Percentiles rank a stretch among this genome's conserved stretches.
Evolutionary conservation across 2,797 vertebrate genomes (phyloP).

Genomic region (Pyrocephalus nanus): DNA sequence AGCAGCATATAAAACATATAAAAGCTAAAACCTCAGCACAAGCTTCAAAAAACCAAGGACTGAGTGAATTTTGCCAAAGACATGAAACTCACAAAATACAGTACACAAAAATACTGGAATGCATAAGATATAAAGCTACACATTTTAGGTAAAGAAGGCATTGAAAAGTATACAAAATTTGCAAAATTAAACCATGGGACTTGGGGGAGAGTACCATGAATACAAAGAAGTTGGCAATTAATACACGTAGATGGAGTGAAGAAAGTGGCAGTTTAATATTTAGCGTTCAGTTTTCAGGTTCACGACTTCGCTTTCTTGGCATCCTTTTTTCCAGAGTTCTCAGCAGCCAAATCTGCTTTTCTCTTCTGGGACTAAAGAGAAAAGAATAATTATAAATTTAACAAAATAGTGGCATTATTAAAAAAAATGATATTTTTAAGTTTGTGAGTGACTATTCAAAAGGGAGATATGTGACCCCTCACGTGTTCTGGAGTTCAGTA

Average conservation of each 20-base stretch:
- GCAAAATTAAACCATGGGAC: slow-evolving; percentile 72
- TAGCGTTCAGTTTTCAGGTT: slow-evolving; percentile 61
- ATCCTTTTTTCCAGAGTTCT: slow-evolving; percentile 83
- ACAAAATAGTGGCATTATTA: not conserved
- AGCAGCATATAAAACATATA: slow-evolving; percentile 84
- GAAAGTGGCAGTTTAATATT: slow-evolving; percentile 69
- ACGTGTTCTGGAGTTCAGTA: not conserved
- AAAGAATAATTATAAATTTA: slow-evolving; percentile 25
- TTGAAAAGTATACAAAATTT: slow-evolving; percentile 78
- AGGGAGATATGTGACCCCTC: not conserved
- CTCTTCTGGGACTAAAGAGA: slow-evolving; percentile 82
- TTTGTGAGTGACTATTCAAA: not conserved
- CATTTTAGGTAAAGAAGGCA: slow-evolving; percentile 70
- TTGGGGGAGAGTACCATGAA: slow-evolving; percentile 70
- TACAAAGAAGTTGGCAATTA: slow-evolving; percentile 75
- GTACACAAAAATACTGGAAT: slow-evolving; percentile 80
- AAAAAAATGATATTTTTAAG: not conserved
- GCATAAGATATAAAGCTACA: slow-evolving; percentile 79
- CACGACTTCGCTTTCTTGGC: slow-evolving; percentile 79
- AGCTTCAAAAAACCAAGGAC: slow-evolving; percentile 77
- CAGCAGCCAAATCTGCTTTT: slow-evolving; percentile 82
- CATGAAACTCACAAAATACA: slow-evolving; percentile 78
- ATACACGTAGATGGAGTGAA: slow-evolving; percentile 70
- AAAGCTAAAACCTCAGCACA: slow-evolving; percentile 84
- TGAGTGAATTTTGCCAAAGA: slow-evolving; percentile 73